Base-by-base conservation (phyloP, 2,888 invertebrate genomes). In the Pandemis corylana region DNA sequence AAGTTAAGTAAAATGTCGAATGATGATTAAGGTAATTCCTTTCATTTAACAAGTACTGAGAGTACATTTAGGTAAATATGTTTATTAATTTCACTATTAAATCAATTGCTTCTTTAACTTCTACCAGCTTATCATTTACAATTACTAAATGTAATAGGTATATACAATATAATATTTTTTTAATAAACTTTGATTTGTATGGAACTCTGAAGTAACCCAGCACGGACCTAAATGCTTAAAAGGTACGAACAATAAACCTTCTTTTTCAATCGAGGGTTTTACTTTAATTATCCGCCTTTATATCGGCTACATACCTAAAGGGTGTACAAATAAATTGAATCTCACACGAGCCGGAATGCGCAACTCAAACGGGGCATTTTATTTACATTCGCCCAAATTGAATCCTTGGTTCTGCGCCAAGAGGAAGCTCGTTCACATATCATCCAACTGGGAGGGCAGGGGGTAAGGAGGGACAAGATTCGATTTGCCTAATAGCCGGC, bases 401-500 rank as follows among this genome's bases (percentile, higher is more conserved):
- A 93, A 93, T 91, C 92, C 89, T 90, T 91, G 93, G 89, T 91
- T 82, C 87, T 71, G 82, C 83, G 93, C 92, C 91, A 92, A 91
- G 85, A 87, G 84, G 85, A 85, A 85, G 80, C 84, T 84, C 84
- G 83, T 78, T 77, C 80, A 80, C 81, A 90, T 89, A 89, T 87
- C 86, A 84, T 84, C 82, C 81, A 75, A 75, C 64, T 66, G 74
- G 74, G 72, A 77, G 80, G 79, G 77, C 81, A 77, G 81, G 80
- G 81, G 80, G 78, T 71, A 78, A 81, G 83, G 86, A 81, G 87
- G 86, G 86, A 79, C 80, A 79, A 90, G 90, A 93, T 94, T 94
- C 94, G 93, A 94, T 94, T 94, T 94, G 93, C 94, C 94, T 94
- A 94, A 94, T 94, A 94, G 93, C 88, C 84, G 87, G 86, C 86